Conservation (phyloP, 2,888 invertebrate genomes). For the Sarcophaga rosellei region DNA sequence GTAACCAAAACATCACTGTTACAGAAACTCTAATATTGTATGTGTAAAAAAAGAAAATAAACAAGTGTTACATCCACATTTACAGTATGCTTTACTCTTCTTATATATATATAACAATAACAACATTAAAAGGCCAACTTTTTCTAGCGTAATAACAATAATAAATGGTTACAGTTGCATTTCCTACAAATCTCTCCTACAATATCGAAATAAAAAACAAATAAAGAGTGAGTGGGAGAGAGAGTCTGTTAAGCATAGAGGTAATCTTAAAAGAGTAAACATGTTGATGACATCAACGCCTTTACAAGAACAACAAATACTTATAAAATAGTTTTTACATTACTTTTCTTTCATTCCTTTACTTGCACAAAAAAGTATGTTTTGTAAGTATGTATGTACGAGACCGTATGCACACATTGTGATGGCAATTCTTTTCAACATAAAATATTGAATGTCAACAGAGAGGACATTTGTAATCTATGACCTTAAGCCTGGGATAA, state of each 20-base stretch:
- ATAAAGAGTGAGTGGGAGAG: slow-evolving; percentile 34
- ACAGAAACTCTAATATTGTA: not conserved
- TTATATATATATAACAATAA: slow-evolving; percentile 15
- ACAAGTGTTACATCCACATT: slow-evolving; percentile 51
- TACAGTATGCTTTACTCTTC: slow-evolving; percentile 55
- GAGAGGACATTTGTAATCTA: slow-evolving; percentile 51
- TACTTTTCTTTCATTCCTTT: not conserved
- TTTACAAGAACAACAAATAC: slow-evolving; percentile 22
- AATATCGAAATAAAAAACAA: slow-evolving; percentile 19
- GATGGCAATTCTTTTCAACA: too few relatives aligned
- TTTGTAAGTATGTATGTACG: not conserved
- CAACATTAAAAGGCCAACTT: slow-evolving; percentile 9
- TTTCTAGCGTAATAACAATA: slow-evolving; percentile 12
- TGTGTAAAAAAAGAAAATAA: slow-evolving; percentile 32
- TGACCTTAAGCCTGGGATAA: slow-evolving; percentile 45
- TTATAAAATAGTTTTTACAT: too few relatives aligned
- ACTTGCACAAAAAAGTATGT: not conserved
- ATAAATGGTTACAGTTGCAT: slow-evolving; percentile 41
- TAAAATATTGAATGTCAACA: slow-evolving; percentile 38
- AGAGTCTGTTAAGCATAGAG: slow-evolving; percentile 10
- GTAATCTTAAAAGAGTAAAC: slow-evolving; percentile 36
- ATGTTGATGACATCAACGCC: slow-evolving; percentile 63
- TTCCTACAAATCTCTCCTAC: slow-evolving; percentile 4
- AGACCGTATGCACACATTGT: too few relatives aligned
- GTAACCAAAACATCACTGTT: not conserved